Evolutionary conservation across 2,113 vertebrate species (phyloP).

Genomic region (Marmota monax): DNA sequence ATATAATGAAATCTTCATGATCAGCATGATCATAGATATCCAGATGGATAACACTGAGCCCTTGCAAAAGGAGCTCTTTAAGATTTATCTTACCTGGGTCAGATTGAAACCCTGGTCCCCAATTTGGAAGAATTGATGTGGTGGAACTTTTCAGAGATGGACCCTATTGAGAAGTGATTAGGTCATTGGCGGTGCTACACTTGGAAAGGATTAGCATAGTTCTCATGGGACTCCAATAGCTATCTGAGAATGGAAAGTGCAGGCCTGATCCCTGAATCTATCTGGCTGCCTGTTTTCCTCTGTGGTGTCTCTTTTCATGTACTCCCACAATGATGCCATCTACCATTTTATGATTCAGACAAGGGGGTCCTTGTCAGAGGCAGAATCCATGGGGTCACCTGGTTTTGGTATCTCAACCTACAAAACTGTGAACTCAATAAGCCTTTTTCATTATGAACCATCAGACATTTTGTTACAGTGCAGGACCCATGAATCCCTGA

Average conservation of each 20-base stretch:
- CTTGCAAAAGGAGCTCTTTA: slow-evolving; percentile 28
- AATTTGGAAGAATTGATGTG: neutral
- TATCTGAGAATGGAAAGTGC: neutral
- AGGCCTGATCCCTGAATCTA: neutral
- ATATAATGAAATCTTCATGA: slow-evolving; percentile 15
- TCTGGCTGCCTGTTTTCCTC: neutral
- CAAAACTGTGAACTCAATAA: neutral
- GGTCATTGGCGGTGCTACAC: neutral
- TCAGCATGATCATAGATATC: neutral
- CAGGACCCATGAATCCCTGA: too few relatives aligned
- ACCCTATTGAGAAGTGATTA: neutral
- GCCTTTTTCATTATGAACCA: neutral
- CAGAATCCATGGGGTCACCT: too few relatives aligned
- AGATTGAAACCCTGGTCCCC: neutral
- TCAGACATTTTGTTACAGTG: neutral
- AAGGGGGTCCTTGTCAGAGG: neutral
- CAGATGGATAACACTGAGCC: neutral
- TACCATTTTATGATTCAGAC: neutral
- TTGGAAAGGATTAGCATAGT: neutral
- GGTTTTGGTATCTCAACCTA: neutral
- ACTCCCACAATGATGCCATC: rapidly evolving
- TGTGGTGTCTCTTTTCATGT: neutral
- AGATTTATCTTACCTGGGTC: neutral
- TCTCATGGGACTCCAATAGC: neutral
- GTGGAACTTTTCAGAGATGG: neutral